Base-by-base conservation (phyloP, 2,888 invertebrate genomes). In the Artemia sinica region DNA sequence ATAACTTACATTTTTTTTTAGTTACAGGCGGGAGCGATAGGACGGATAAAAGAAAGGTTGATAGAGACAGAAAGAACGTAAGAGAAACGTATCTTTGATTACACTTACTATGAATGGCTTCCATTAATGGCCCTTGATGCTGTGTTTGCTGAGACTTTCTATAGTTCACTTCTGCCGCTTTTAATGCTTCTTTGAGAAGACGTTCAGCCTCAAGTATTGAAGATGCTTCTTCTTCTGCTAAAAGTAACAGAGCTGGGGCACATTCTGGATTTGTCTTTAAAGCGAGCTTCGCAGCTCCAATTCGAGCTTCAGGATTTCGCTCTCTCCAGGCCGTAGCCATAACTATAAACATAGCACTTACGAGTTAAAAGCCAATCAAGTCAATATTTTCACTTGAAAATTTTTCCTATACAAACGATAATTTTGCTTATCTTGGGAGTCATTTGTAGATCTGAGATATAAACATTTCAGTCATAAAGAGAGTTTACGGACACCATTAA, bases 261-360 rank as follows among this genome's bases (percentile, higher is more conserved):
- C 95, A 96, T 77, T 94, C 94, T 0, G 89, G 82, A 77, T 90
- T 91, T 73, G 85, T 85, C 74, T 89, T 89, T 11, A 94, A 80
- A 0, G 94, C 94, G 74, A 85, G 87, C 73, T 88, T 87, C 0
- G 94, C 94, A n/a, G 89, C 88, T 79, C 91, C 90, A 72, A 95
- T 89, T 71, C 96, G 82, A 58, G 90, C 88, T 71, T 87, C 84
- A 0, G 93, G 91, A 81, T 92, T 92, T 66, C 95, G 83, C 81
- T 95, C 95, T 74, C 95, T 81, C 95, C 95, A 96, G 14, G 95
- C 96, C 69, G 91, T 91, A 78, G 91, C 90, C 92, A 95, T 92
- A 74, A 91, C 82, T 82, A 73, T n/a, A 73, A 71, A 71, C 68
- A 72, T 10, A 49, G 18, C 41, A 41, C 41, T 41, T 6, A 0